Conservation (phyloP, 2,797 vertebrate species). For the Semotilus atromaculatus region DNA sequence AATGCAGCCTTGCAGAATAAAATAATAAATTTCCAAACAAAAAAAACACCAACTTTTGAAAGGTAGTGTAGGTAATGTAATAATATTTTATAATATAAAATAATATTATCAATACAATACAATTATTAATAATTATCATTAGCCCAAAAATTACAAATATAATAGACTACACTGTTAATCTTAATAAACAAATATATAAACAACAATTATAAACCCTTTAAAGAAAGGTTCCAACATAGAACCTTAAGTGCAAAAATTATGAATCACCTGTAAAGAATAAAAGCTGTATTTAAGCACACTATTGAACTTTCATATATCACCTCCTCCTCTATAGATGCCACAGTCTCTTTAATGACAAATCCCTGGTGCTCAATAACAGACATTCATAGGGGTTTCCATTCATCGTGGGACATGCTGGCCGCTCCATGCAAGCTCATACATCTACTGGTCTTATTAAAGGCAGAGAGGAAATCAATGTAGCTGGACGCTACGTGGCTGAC, state of each 20-base stretch:
- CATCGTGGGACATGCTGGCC: slow-evolving; percentile 73
- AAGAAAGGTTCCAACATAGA: not conserved
- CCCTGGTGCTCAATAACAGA: slow-evolving; percentile 62
- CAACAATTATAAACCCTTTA: not conserved
- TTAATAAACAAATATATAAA: not conserved
- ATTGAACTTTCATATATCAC: slow-evolving; percentile 30
- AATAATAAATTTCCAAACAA: not conserved
- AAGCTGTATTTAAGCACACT: slow-evolving; percentile 26
- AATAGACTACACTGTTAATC: not conserved
- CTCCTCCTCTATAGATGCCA: slow-evolving; percentile 13
- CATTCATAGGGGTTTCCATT: slow-evolving; percentile 62
- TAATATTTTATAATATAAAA: not conserved
- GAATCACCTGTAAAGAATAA: not conserved
- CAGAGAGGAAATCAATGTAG: slow-evolving; percentile 97
- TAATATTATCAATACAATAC: not conserved
- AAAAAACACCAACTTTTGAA: not conserved
- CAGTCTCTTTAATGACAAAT: slow-evolving; percentile 67
- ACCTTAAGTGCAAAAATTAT: not conserved
- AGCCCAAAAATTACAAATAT: not conserved
- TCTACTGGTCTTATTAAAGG: slow-evolving; percentile 95
- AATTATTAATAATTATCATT: not conserved
- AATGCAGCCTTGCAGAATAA: not conserved
- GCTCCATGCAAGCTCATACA: slow-evolving; percentile 83
- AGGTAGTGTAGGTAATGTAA: not conserved
- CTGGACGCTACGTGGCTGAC: slow-evolving; percentile 90